Base-by-base conservation (phyloP, 2,888 invertebrate genomes). In the Parapristionchus giblindavisi region DNA sequence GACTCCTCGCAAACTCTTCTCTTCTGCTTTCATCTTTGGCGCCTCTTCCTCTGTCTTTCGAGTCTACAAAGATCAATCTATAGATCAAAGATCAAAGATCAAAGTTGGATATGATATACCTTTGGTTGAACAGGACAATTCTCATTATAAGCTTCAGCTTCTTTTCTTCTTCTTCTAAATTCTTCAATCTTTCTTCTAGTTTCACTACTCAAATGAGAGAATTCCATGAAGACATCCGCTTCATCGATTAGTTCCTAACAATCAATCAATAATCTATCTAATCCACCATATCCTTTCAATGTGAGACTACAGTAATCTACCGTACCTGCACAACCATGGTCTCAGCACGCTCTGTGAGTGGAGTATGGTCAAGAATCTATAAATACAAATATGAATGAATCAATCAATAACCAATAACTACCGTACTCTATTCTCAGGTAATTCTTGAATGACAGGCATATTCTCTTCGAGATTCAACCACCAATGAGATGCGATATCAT, bases 401-500 rank as follows among this genome's bases (percentile, higher is more conserved):
- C 66, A 63, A 27, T 1, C 17, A 29, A 17, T 17, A 1, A 1
- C 24, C 24, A 24, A 36, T 27, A 17, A 11, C 48, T 36, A 32
- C 32, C 60, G 24, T 70, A 85, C 86, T 81, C 88, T 87, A 78
- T 88, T 88, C 77, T 88, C 88, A 11, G 87, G 88, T 32, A 88
- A 78, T 56, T 88, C 87, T 75, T 85, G 85, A 68, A 88, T 88
- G 51, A 86, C 84, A 14, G 86, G 85, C 85, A 85, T 84, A 73
- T 86, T 87, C 77, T 87, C 86, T 71, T 87, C 87, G 32, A 87
- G 76, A 79, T 98, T 97, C 78, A 98, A 94, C 98, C 98, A 99
- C 94, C 94, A 93, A 90, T 99, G 94, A 60, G 93, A 92, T 88
- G 97, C 96, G 80, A 99, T 96, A 89, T 94, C 94, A 78, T 94